phyloP scores from a whole-genome alignment of 2,113 vertebrate species.

The Rana temporaria region DNA sequence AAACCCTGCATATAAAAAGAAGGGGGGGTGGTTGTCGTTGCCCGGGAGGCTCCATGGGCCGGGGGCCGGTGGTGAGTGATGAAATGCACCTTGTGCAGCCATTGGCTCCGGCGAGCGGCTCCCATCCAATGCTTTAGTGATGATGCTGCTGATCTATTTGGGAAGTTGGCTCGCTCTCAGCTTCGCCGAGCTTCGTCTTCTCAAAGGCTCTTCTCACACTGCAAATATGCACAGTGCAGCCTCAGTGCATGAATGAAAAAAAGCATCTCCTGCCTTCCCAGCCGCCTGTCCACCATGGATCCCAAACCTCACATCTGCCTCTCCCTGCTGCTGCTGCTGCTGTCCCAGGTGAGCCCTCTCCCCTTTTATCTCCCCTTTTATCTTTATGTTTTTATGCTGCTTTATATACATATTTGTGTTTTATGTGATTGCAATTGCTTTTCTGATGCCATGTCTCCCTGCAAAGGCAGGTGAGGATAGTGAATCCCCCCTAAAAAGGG shows the following conservation, averaged over 20 bases:
- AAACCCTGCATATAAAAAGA: conserved; percentile 41
- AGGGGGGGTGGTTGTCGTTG: too few species aligned
- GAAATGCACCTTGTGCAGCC: conserved; percentile 90
- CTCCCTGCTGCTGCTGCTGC: conserved; percentile 83
- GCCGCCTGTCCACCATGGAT: conserved; percentile 91
- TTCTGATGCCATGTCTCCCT: conserved; percentile 7
- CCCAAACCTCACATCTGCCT: conserved; percentile 83
- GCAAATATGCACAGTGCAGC: conserved; percentile 98
- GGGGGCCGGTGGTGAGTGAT: conserved; percentile 78
- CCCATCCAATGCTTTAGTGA: conserved; percentile 90
- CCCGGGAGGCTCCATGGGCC: conserved; percentile 72
- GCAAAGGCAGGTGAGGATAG: conserved; percentile 25
- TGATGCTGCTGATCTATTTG: conserved; percentile 95
- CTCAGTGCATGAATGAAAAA: conserved; percentile 84
- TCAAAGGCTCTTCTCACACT: conserved; percentile 89
- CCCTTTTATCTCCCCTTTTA: not conserved
- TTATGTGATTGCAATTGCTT: conserved; percentile 10
- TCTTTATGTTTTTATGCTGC: not conserved
- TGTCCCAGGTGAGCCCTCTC: conserved; percentile 89
- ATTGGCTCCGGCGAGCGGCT: conserved; percentile 93
- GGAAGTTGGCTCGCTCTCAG: conserved; percentile 92
- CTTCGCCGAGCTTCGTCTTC: conserved; percentile 81
- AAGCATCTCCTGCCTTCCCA: conserved; percentile 80
- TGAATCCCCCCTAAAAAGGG: not conserved
- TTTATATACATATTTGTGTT: conserved; percentile 53